phyloP scores from a whole-genome alignment of 2,888 invertebrate species.

The Magallana nippona region DNA sequence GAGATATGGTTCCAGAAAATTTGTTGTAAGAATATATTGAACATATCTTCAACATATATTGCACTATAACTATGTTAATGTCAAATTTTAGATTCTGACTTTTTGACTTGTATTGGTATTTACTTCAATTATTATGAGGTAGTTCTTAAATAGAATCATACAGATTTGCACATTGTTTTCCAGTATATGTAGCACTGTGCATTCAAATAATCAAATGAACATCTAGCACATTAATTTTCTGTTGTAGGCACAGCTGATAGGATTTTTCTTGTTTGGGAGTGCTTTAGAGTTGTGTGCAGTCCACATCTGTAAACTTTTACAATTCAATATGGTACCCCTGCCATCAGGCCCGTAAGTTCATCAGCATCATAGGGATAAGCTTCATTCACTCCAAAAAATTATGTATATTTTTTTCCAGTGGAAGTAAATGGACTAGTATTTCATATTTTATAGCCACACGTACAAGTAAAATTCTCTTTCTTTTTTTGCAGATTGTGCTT shows the following conservation, averaged over 20 bases:
- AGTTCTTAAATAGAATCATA: no score
- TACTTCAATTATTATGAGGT: no score
- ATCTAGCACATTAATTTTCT: constrained; percentile 15
- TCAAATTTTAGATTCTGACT: background rate
- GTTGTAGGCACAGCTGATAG: constrained; percentile 80
- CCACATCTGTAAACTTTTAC: constrained; percentile 74
- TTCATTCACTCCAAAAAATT: no score
- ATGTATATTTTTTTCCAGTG: no score
- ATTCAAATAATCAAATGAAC: no score
- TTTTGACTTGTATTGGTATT: background rate
- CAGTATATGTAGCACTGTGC: no score
- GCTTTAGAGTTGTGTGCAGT: constrained; percentile 79
- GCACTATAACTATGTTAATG: no score
- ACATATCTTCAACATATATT: constrained; percentile 49
- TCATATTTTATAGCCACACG: background rate
- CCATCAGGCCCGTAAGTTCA: constrained; percentile 82
- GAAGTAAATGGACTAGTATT: no score
- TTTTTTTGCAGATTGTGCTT: constrained; percentile 69
- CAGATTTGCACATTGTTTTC: no score
- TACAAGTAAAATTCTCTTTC: background rate
- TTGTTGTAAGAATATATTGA: constrained; percentile 72
- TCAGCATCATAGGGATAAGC: no score
- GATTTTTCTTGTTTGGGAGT: constrained; percentile 79
- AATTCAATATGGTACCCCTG: constrained; percentile 78
- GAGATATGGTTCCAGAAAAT: constrained; percentile 82